Evolutionary conservation across 2,888 invertebrate species (phyloP), one percentile per base, ranked within the genome.

Genomic region (Empis stercorea): DNA sequence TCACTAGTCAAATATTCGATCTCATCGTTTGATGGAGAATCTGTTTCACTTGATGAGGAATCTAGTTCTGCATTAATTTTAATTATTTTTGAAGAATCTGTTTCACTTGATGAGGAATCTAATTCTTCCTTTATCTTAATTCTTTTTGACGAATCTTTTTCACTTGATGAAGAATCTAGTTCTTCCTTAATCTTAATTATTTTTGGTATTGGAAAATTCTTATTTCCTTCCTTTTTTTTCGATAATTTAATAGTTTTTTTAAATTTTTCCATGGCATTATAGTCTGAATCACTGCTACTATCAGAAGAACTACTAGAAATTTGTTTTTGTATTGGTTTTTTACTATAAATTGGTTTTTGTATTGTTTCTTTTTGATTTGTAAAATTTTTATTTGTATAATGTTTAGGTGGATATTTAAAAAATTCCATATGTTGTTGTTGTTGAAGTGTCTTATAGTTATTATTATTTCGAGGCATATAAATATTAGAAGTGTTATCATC

Each of bases 351-450:
- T 3, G 9, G 5, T 3, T n/a, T 17, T 27, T 27, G 23, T 6
- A 46, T 15, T 4, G 45, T 13, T n/a, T 45, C 49, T 10, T 51
- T 50, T 3, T 57, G 54, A 6, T 51, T 54, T 1, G 55, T 53
- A 11, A 49, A 48, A n/a, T 45, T 49, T 34, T 51, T 49, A 11
- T 23, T 39, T 3, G 32, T 46, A n/a, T n/a, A n/a, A n/a, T n/a
- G n/a, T n/a, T n/a, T n/a, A 1, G 42, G 23, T 4, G 23, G 20
- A 20, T 20, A 27, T 7, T 27, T 7, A 27, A 27, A 27, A 27
- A 6, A 27, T 27, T 7, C 23, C 9, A 27, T 4, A 27, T 6
- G 23, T 27, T 4, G 23, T 27, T 27, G 23, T 6, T 27, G 5
- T 27, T 27, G 6, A 27, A 13, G 2, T n/a, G 3, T 34, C 13